phyloP scores from a whole-genome alignment of 2,113 vertebrate species.

The Cairina moschata region DNA sequence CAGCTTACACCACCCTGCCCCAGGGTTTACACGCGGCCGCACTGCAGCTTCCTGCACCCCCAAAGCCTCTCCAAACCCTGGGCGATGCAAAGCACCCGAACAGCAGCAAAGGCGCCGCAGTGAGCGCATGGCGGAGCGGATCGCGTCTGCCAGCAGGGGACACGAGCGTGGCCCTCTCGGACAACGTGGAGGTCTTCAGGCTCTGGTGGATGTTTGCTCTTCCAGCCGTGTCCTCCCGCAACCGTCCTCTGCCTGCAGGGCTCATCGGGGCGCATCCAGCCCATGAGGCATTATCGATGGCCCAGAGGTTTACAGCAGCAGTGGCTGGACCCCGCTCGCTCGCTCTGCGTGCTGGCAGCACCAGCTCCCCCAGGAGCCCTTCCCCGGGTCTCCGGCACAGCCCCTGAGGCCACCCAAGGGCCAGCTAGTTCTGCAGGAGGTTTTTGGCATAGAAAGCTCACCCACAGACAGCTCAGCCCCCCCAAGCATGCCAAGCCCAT shows the following conservation, averaged over 20 bases:
- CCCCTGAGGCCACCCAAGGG: fast-evolving
- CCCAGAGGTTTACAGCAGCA: neutral
- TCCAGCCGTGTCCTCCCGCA: neutral
- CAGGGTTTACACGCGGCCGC: fast-evolving
- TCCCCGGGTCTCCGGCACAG: neutral
- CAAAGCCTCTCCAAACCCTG: neutral
- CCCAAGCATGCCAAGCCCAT: neutral
- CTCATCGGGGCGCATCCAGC: neutral
- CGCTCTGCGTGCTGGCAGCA: neutral
- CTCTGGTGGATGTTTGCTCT: neutral
- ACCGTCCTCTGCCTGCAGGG: neutral
- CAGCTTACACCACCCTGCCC: neutral
- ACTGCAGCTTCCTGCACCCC: neutral
- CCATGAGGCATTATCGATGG: neutral
- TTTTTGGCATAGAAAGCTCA: neutral
- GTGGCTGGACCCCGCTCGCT: neutral
- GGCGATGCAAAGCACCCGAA: neutral
- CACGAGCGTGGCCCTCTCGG: fast-evolving
- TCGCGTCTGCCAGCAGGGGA: neutral
- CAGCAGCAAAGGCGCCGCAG: neutral
- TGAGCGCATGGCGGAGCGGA: neutral
- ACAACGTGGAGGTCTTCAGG: neutral
- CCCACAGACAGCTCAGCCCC: neutral
- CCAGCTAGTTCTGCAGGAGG: neutral
- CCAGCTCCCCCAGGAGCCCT: neutral